A percentile compares a stretch with the other conserved stretches of the same genome.
Evolutionary conservation across 2,113 vertebrate species (phyloP).

Genomic region (Pithys albifrons): DNA sequence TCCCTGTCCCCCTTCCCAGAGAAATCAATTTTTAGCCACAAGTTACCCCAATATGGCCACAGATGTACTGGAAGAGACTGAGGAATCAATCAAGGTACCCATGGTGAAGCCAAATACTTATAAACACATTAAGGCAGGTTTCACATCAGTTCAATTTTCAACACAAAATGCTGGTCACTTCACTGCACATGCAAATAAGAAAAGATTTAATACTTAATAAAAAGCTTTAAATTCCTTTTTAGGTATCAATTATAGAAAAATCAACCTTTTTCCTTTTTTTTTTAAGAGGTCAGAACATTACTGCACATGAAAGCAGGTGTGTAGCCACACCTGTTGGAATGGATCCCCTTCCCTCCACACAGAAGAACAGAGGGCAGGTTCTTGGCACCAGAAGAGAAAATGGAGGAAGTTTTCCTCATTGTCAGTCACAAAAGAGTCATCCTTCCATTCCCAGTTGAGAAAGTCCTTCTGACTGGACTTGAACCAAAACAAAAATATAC

Average conservation of each 20-base stretch:
- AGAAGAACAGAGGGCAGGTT: slow-evolving; percentile 1
- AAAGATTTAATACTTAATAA: slow-evolving; percentile 59
- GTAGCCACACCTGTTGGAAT: slow-evolving; percentile 27
- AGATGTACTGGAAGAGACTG: slow-evolving; percentile 48
- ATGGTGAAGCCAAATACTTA: slow-evolving; percentile 61
- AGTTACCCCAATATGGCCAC: slow-evolving; percentile 30
- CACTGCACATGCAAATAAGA: slow-evolving; percentile 68
- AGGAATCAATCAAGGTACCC: slow-evolving; percentile 44
- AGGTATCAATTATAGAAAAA: slow-evolving; percentile 66
- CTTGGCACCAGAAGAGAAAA: slow-evolving; percentile 55
- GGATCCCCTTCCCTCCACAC: slow-evolving; percentile 7
- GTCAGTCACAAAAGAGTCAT: slow-evolving; percentile 11
- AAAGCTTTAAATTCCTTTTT: slow-evolving; percentile 47
- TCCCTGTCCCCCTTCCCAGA: background rate
- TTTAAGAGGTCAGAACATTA: slow-evolving; percentile 40
- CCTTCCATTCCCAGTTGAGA: slow-evolving; percentile 3
- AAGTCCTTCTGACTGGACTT: slow-evolving; percentile 3
- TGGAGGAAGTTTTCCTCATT: slow-evolving; percentile 19
- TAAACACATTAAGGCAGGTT: slow-evolving; percentile 63
- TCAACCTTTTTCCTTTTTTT: slow-evolving; percentile 22
- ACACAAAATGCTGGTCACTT: slow-evolving; percentile 60
- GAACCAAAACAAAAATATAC: background rate
- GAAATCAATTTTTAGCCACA: slow-evolving; percentile 7
- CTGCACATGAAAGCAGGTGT: slow-evolving; percentile 44
- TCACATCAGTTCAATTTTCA: slow-evolving; percentile 22